A percentile compares a stretch with the other conserved stretches of the same genome.
Evolutionary conservation across 1,140 invertebrate genomes (phyloP).

Genomic region (Drosophila chauvacae): DNA sequence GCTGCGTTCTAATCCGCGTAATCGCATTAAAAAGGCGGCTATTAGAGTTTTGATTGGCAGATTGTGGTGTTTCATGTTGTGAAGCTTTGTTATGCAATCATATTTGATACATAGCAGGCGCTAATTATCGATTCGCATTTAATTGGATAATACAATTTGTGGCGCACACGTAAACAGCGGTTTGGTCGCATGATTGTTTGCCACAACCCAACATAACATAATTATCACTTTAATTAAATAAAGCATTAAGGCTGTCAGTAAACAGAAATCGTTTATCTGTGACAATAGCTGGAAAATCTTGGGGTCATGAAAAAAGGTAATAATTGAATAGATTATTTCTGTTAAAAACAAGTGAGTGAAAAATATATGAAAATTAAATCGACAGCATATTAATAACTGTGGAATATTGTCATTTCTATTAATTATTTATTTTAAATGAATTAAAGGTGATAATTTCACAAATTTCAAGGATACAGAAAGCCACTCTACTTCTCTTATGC

Average conservation of each 20-base stretch:
- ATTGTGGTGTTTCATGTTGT: not conserved
- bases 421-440: not conserved
- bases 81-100: not conserved
- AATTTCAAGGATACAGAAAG: not conserved
- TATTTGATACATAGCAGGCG: not conserved
- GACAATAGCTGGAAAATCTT: not conserved
- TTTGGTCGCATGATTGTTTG: constrained; percentile 13
- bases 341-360: not conserved
- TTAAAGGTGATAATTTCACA: not conserved
- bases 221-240: constrained; percentile 44
- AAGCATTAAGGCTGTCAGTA: constrained; percentile 29
- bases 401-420: not conserved
- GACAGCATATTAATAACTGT: not conserved
- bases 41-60: not conserved
- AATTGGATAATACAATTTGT: constrained; percentile 33
- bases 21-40: constrained; percentile 4
- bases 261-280: constrained; percentile 1
- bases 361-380: not conserved
- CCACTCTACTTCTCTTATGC: not conserved
- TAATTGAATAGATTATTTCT: constrained; percentile 4
- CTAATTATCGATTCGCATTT: constrained; percentile 13
- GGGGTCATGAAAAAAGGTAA: not conserved
- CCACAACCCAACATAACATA: constrained; percentile 14
- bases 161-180: not conserved
- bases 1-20: not conserved